Evolutionary conservation across 2,888 invertebrate species (phyloP), one percentile per base, ranked within the genome.

Genomic region (Mycalesis mineus): DNA sequence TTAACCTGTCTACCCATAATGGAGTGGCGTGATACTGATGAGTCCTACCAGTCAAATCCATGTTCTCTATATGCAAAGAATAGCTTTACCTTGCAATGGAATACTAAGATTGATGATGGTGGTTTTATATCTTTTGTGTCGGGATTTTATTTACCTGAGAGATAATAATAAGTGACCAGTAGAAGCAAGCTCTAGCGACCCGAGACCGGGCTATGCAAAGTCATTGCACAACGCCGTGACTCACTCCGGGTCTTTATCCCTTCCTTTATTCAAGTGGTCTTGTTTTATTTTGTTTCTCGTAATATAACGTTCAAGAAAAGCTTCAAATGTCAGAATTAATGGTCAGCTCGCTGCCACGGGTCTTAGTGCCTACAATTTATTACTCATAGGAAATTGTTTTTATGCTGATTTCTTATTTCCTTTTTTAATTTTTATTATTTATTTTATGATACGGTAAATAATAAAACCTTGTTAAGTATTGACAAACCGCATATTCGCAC

Each of bases 151-250:
- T 51, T 41, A 41, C n/a, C 41, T 31, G 31, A 36, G 49, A 49
- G 37, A 28, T 39, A 4, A 22, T 22, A 22, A 22, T 22, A 50
- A 39, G 15, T 50, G 22, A 40, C 47, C 15, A 17, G 22, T 15
- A 36, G 37, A 13, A 28, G 39, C 13, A 75, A 69, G 68, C 74
- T 68, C 71, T 73, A 70, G 74, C 72, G 77, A 76, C 69, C 65
- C 37, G 68, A 66, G 69, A 72, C 74, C 74, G 37, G 75, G 78
- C 84, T 85, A 81, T 83, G 85, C 78, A 80, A 83, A 82, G 68
- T 65, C 65, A 68, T 88, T 88, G 79, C 86, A 80, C 80, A 86
- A 88, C 62, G 65, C 68, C 67, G 74, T 88, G 85, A 86, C 76
- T 87, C 87, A 86, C 62, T 68, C 69, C 73, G 74, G 77, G 71